Conservation (phyloP, 2,888 invertebrate species). For the Poecilus cupreus region DNA sequence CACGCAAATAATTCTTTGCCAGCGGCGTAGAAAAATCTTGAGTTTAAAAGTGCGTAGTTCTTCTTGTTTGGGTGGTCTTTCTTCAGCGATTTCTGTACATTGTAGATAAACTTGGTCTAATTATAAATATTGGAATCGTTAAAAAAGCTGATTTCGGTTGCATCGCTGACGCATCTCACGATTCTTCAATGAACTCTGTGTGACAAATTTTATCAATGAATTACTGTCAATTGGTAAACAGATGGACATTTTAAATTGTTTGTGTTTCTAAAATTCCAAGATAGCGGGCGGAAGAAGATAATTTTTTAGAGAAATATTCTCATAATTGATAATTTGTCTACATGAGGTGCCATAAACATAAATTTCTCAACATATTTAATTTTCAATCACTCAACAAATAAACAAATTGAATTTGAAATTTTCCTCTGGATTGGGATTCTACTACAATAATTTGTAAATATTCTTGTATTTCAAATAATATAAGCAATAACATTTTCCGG, state of each 20-base stretch:
- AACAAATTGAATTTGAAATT: too few relatives aligned
- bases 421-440: too few relatives aligned
- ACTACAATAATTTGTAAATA: too few relatives aligned
- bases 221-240: constrained; percentile 25
- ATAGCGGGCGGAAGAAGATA: constrained; percentile 20
- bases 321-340: constrained; percentile 26
- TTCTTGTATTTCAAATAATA: too few relatives aligned
- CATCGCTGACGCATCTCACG: constrained; percentile 28
- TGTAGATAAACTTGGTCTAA: constrained; percentile 33
- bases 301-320: constrained; percentile 7
- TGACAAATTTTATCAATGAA: constrained; percentile 37
- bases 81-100: background rate
- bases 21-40: background rate
- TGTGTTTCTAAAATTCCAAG: constrained; percentile 14
- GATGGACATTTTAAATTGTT: constrained; percentile 23
- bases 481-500: too few relatives aligned
- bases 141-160: background rate
- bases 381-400: too few relatives aligned
- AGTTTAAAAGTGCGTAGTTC: too few relatives aligned
- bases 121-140: constrained; percentile 24
- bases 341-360: constrained; percentile 15
- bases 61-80: background rate
- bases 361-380: background rate
- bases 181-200: constrained; percentile 32
- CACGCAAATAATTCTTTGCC: background rate